Conservation (phyloP, 2,113 vertebrate species). For the Megalops atlanticus region DNA sequence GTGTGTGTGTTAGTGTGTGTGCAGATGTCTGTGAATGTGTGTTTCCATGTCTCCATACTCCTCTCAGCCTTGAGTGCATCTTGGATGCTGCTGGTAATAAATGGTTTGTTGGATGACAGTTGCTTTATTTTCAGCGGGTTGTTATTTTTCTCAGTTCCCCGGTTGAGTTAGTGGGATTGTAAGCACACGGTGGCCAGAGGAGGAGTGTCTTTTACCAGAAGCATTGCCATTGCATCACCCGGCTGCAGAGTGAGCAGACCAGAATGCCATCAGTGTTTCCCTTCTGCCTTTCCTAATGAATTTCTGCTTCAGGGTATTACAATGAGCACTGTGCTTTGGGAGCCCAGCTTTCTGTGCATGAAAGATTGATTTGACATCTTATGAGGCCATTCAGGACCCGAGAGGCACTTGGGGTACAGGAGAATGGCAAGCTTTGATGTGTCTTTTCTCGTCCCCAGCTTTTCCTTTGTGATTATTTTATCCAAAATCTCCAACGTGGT, state of each 20-base stretch:
- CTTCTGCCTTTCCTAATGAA: background rate
- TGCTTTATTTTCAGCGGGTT: background rate
- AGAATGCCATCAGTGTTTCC: background rate
- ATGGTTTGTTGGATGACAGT: background rate
- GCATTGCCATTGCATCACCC: background rate
- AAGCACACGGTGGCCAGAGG: background rate
- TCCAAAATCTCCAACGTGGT: background rate
- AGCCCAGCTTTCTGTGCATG: background rate
- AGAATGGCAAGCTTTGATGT: background rate
- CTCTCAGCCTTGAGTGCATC: background rate
- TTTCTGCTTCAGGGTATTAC: background rate
- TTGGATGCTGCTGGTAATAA: background rate
- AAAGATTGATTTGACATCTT: constrained; percentile 10
- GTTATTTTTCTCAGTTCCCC: background rate
- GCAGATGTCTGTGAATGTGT: background rate
- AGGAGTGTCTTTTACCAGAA: background rate
- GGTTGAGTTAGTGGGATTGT: background rate
- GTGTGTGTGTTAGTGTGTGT: background rate
- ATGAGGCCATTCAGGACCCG: background rate
- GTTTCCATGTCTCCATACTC: background rate
- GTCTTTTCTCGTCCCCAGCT: background rate
- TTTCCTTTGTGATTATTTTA: background rate
- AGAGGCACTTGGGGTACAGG: background rate
- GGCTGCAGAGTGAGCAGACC: background rate
- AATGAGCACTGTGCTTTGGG: background rate